These are phyloP conservation scores for Dendrolimus pini DNA, from an alignment of 2,888 invertebrate genomes.

Conservation along the genomic window DNA sequence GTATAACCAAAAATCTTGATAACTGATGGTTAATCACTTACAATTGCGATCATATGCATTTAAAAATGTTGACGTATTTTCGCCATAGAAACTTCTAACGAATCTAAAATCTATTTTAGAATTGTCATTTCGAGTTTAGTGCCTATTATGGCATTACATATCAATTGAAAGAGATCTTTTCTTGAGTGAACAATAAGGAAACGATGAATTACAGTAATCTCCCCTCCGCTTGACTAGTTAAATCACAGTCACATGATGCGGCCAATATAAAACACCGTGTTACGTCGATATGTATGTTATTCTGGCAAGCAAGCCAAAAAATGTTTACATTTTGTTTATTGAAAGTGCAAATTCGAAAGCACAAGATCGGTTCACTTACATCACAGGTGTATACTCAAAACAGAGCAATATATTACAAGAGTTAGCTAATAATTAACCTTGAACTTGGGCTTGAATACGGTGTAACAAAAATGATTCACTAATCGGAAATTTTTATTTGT, in stretches of 20 bases:
- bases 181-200: conserved; percentile 26
- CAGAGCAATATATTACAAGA: neutral
- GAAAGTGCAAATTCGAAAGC: conserved; percentile 6
- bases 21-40: too few relatives aligned
- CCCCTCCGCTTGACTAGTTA: conserved; percentile 17
- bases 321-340: conserved; percentile 5
- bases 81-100: too few relatives aligned
- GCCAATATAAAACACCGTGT: conserved; percentile 2
- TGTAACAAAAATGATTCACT: conserved; percentile 21
- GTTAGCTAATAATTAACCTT: conserved; percentile 25
- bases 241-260: conserved; percentile 24
- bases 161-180: conserved; percentile 11
- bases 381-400: neutral
- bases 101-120: too few relatives aligned
- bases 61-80: too few relatives aligned
- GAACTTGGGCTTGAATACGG: conserved; percentile 35
- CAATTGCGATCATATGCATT: too few relatives aligned
- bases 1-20: too few relatives aligned
- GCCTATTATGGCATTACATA: too few relatives aligned
- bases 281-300: neutral
- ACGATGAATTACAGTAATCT: conserved; percentile 17
- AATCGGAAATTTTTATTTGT: conserved; percentile 19
- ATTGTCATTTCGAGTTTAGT: too few relatives aligned
- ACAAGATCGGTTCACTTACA: neutral
- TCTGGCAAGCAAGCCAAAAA: neutral